phyloP scores from a whole-genome alignment of 2,113 vertebrate genomes.

The Serinus canaria region DNA sequence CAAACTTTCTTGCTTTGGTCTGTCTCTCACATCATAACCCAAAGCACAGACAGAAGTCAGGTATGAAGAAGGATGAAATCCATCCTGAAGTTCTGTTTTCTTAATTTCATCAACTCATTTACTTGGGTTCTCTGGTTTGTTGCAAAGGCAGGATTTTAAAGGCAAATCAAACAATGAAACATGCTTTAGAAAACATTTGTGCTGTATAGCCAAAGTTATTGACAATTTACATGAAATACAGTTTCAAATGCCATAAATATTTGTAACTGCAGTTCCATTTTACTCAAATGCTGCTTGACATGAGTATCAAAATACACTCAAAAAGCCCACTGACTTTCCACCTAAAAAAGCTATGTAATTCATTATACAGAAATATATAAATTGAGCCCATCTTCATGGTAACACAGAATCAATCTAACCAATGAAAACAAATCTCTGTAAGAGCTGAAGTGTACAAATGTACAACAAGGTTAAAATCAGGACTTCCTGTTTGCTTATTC shows the following conservation, averaged over 20 bases:
- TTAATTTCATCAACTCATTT: not conserved
- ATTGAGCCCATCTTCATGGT: not conserved
- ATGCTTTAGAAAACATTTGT: not conserved
- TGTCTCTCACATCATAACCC: not conserved
- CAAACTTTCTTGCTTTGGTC: conserved; percentile 4
- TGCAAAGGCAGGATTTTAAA: not conserved
- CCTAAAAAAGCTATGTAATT: not conserved
- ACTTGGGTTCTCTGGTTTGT: not conserved
- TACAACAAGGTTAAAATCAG: conserved; percentile 31
- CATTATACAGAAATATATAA: not conserved
- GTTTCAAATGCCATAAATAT: not conserved
- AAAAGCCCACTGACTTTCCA: not conserved
- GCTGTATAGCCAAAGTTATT: not conserved
- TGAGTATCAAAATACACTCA: not conserved
- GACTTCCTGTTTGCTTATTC: conserved; percentile 50
- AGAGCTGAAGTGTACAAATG: conserved; percentile 10
- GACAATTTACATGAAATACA: not conserved
- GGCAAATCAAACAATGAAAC: not conserved
- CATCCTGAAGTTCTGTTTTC: not conserved
- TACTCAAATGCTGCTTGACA: not conserved
- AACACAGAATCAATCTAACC: not conserved
- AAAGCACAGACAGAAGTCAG: not conserved
- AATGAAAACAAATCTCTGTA: not conserved
- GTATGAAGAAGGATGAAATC: not conserved
- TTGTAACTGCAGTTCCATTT: not conserved